phyloP scores from a whole-genome alignment of 2,888 invertebrate species.

The Tachina fera region DNA sequence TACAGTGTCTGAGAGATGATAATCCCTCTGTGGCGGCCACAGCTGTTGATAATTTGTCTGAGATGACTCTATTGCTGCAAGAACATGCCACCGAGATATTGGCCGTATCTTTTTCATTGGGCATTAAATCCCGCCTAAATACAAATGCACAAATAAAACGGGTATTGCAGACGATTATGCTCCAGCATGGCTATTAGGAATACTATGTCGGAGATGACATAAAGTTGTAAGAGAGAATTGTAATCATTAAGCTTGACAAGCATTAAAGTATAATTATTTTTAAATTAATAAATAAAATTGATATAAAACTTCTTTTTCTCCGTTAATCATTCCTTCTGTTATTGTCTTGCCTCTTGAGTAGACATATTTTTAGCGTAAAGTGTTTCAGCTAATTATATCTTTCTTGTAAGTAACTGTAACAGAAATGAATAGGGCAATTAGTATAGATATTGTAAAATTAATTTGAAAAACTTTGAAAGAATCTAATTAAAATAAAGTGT shows the following conservation, averaged over 20 bases:
- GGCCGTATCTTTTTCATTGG: slow-evolving; percentile 91
- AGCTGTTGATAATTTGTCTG: slow-evolving; percentile 91
- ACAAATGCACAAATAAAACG: slow-evolving; percentile 90
- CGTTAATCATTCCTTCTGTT: neutral
- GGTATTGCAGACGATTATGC: slow-evolving; percentile 90
- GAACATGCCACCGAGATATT: slow-evolving; percentile 92
- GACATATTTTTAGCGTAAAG: too few relatives aligned
- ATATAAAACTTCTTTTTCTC: slow-evolving; percentile 3
- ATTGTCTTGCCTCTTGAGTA: too few relatives aligned
- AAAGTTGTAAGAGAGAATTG: neutral
- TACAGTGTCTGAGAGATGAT: slow-evolving; percentile 91
- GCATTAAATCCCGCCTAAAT: slow-evolving; percentile 90
- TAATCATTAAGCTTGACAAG: slow-evolving; percentile 46
- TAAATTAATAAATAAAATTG: slow-evolving; percentile 48
- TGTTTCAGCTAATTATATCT: too few relatives aligned
- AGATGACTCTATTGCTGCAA: slow-evolving; percentile 92
- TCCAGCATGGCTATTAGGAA: slow-evolving; percentile 90
- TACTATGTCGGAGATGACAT: neutral
- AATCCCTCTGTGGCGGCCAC: slow-evolving; percentile 91
- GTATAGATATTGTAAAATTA: too few relatives aligned
- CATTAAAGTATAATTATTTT: slow-evolving; percentile 48
- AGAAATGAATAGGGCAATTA: too few relatives aligned
- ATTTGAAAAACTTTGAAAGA: too few relatives aligned
- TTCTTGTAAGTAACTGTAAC: too few relatives aligned
- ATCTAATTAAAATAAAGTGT: neutral